phyloP scores from a whole-genome alignment of 2,113 vertebrate species.

The Paraplagusia blochii region DNA sequence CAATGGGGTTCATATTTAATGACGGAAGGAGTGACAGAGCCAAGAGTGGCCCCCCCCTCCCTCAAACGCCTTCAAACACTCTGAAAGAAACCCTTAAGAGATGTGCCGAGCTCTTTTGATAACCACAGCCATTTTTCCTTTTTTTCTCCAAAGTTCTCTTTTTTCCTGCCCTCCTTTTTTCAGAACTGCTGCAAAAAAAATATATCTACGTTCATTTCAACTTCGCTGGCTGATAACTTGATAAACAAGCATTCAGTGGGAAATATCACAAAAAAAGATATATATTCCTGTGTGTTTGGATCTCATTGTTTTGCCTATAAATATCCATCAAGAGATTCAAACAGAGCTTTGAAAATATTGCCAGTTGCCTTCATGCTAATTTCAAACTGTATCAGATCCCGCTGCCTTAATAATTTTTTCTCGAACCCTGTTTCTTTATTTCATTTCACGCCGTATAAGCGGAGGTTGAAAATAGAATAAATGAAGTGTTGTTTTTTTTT shows the following conservation, averaged over 20 bases:
- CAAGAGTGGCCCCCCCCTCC: slow-evolving; percentile 52
- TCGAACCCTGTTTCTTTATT: slow-evolving; percentile 49
- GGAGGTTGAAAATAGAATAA: slow-evolving; percentile 78
- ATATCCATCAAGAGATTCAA: slow-evolving; percentile 70
- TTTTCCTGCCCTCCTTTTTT: slow-evolving; percentile 18
- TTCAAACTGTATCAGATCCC: slow-evolving; percentile 70
- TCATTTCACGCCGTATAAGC: slow-evolving; percentile 61
- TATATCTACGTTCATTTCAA: slow-evolving; percentile 69
- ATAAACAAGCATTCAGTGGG: slow-evolving; percentile 65
- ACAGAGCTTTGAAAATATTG: slow-evolving; percentile 67
- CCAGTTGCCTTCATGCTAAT: slow-evolving; percentile 71
- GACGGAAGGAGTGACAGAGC: slow-evolving; percentile 65
- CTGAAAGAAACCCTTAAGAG: slow-evolving; percentile 73
- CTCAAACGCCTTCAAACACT: slow-evolving; percentile 61
- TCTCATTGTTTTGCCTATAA: slow-evolving; percentile 74
- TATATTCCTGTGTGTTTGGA: slow-evolving; percentile 66
- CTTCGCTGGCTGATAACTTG: slow-evolving; percentile 71
- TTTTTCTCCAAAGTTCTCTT: slow-evolving; percentile 55
- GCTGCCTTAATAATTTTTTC: slow-evolving; percentile 71
- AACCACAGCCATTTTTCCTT: slow-evolving; percentile 64
- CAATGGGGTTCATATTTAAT: slow-evolving; percentile 76
- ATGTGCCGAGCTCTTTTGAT: slow-evolving; percentile 71
- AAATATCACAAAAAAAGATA: slow-evolving; percentile 60
- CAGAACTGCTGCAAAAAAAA: slow-evolving; percentile 66
- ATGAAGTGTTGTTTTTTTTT: slow-evolving; percentile 78